Evolutionary conservation across 1,140 invertebrate genomes (phyloP).

Genomic region (Bombus affinis): DNA sequence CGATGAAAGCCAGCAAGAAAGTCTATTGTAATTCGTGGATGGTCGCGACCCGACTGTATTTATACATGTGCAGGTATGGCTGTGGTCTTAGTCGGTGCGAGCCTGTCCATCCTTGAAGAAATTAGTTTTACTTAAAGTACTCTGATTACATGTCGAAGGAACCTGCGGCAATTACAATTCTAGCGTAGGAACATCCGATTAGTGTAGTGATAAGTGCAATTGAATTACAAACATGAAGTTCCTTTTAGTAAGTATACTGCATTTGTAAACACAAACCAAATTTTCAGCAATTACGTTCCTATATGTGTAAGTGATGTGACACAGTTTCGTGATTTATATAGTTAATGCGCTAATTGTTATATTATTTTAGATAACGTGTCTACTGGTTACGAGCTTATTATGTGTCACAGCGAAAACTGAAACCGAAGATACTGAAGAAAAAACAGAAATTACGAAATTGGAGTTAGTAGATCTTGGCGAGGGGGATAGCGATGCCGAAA

Average conservation of each 20-base stretch:
- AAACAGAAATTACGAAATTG: slow-evolving; percentile 53
- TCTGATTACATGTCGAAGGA: slow-evolving; percentile 58
- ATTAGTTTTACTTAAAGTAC: slow-evolving; percentile 64
- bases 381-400: slow-evolving; percentile 42
- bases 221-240: slow-evolving; percentile 73
- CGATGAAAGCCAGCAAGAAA: slow-evolving; percentile 83
- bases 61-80: slow-evolving; percentile 81
- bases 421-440: slow-evolving; percentile 10
- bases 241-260: slow-evolving; percentile 65
- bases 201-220: slow-evolving; percentile 71
- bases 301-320: background rate
- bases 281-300: background rate
- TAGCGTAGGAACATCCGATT: slow-evolving; percentile 1
- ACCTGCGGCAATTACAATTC: background rate
- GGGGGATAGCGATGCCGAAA: slow-evolving; percentile 25
- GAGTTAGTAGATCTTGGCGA: slow-evolving; percentile 55
- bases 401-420: slow-evolving; percentile 29
- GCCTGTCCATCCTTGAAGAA: slow-evolving; percentile 75
- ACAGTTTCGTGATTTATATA: background rate
- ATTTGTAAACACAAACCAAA: background rate
- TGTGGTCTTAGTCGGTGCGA: slow-evolving; percentile 76
- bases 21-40: slow-evolving; percentile 83
- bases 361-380: slow-evolving; percentile 49
- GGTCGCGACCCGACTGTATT: slow-evolving; percentile 82
- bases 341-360: background rate